Conservation (phyloP, 2,888 invertebrate genomes). For the Dorcus parallelipipedus region DNA sequence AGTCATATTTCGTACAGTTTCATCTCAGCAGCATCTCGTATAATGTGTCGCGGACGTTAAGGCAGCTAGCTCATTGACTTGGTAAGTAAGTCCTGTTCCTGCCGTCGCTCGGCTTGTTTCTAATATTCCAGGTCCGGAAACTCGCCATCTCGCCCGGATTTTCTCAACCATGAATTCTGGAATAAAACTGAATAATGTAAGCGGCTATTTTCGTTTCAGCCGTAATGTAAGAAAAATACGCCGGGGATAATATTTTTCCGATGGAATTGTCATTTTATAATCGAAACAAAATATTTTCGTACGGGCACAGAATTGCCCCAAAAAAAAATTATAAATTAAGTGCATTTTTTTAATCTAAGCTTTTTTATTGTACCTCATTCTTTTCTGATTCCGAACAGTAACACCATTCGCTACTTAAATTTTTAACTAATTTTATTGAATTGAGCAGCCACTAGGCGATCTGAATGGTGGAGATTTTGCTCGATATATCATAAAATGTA, state of each 20-base stretch:
- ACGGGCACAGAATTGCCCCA: too few species aligned
- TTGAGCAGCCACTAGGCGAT: too few species aligned
- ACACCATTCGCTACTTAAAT: too few species aligned
- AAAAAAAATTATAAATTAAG: too few species aligned
- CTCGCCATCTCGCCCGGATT: conserved; percentile 38
- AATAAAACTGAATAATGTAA: conserved; percentile 44
- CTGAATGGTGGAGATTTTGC: too few species aligned
- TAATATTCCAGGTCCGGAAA: conserved; percentile 36
- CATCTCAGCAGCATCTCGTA: conserved; percentile 12
- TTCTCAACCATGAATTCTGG: conserved; percentile 39
- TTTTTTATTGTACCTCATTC: too few species aligned
- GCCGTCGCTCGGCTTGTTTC: conserved; percentile 33
- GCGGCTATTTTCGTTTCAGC: conserved; percentile 27
- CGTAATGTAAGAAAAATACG: conserved; percentile 17
- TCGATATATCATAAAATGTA: too few species aligned
- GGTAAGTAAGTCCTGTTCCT: conserved; percentile 29
- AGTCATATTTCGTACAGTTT: conserved; percentile 16
- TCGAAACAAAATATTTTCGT: conserved; percentile 1
- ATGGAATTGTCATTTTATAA: not conserved
- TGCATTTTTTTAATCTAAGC: too few species aligned
- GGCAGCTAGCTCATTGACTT: conserved; percentile 34
- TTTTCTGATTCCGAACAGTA: too few species aligned
- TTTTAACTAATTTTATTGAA: too few species aligned
- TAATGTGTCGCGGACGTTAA: conserved; percentile 8
- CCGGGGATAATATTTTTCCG: conserved; percentile 16